phyloP scores from a whole-genome alignment of 2,888 invertebrate species.

The Hecatera dysodea region DNA sequence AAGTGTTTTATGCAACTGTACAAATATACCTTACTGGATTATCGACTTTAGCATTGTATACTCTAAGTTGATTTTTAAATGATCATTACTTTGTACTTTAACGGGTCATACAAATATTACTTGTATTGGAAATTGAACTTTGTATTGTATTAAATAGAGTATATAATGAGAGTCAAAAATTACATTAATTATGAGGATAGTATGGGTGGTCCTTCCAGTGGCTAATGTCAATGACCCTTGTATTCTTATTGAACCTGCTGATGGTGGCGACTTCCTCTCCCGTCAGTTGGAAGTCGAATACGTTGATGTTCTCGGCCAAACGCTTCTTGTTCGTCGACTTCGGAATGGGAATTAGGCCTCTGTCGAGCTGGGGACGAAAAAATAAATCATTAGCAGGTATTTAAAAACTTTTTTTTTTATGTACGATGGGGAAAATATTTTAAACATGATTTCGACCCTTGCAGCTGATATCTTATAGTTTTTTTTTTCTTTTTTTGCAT shows the following conservation, averaged over 20 bases:
- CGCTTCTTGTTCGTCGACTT: slow-evolving; percentile 91
- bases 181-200: slow-evolving; percentile 72
- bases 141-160: background rate
- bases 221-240: slow-evolving; percentile 77
- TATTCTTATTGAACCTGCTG: slow-evolving; percentile 87
- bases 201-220: slow-evolving; percentile 74
- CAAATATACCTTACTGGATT: too few relatives aligned
- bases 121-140: background rate
- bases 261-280: slow-evolving; percentile 88
- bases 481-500: too few relatives aligned
- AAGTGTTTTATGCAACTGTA: too few relatives aligned
- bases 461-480: too few relatives aligned
- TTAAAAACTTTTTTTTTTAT: too few relatives aligned
- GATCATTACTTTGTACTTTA: too few relatives aligned
- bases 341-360: slow-evolving; percentile 91
- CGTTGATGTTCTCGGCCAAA: slow-evolving; percentile 90
- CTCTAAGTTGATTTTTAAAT: too few relatives aligned
- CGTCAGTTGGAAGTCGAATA: slow-evolving; percentile 91
- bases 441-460: too few relatives aligned
- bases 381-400: background rate
- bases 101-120: too few relatives aligned
- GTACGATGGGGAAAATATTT: too few relatives aligned
- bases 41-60: too few relatives aligned
- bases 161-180: background rate
- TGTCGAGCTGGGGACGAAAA: slow-evolving; percentile 84